These are phyloP conservation scores for Poecilobothrus nobilitatus DNA, from an alignment of 2,888 invertebrate genomes.

Conservation along the genomic window DNA sequence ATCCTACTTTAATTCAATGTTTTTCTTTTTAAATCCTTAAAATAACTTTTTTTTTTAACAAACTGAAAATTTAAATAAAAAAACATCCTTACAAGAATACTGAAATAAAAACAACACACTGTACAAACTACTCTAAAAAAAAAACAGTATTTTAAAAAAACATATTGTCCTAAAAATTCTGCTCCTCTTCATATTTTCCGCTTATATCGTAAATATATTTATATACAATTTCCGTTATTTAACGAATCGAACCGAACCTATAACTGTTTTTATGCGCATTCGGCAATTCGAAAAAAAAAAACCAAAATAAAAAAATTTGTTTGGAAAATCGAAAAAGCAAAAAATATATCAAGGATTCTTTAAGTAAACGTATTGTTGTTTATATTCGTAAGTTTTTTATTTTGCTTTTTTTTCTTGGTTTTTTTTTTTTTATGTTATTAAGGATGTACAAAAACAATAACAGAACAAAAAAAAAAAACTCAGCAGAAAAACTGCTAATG, in stretches of 20 bases:
- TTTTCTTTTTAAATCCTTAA: too few species aligned
- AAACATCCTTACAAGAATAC: too few species aligned
- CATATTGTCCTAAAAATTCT: too few species aligned
- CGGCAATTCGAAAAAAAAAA: background rate
- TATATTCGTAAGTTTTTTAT: background rate
- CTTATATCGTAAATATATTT: background rate
- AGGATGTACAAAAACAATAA: background rate
- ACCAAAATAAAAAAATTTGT: background rate
- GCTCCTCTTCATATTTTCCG: background rate
- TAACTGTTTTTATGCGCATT: background rate
- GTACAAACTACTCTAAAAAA: too few species aligned
- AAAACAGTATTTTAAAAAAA: too few species aligned
- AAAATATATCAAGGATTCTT: background rate
- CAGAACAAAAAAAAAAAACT: background rate
- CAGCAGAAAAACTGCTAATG: background rate
- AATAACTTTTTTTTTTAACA: too few species aligned
- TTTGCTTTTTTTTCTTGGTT: background rate
- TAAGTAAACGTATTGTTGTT: background rate
- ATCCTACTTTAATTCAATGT: too few species aligned
- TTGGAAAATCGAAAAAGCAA: background rate
- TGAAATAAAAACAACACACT: too few species aligned
- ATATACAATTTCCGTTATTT: background rate
- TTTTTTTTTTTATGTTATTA: background rate
- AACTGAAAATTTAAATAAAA: too few species aligned
- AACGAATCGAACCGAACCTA: slow-evolving; percentile 1